Evolutionary conservation across 2,113 vertebrate species (phyloP).

Genomic region (Indicator maculatus): DNA sequence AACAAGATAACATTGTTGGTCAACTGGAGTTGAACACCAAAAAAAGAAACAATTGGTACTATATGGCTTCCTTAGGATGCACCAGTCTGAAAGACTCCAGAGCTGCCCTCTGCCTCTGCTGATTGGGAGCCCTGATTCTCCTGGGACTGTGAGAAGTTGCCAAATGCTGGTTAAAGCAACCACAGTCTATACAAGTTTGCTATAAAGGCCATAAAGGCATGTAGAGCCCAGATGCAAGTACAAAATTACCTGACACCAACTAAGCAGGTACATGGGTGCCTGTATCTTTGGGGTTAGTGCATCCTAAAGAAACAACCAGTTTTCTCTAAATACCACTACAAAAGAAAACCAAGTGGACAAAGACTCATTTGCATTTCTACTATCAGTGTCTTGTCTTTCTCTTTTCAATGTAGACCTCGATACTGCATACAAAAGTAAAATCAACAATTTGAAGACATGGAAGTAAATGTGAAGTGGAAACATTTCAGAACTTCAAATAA

Average conservation of each 20-base stretch:
- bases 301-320: background rate
- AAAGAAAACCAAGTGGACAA: background rate
- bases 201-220: background rate
- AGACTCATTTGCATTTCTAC: background rate
- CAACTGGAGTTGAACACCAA: background rate
- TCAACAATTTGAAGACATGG: background rate
- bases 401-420: background rate
- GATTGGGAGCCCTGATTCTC: background rate
- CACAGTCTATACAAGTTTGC: background rate
- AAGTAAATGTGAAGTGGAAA: background rate
- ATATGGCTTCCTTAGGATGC: fast-evolving
- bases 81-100: background rate
- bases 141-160: background rate
- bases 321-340: background rate
- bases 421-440: background rate
- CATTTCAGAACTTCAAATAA: background rate
- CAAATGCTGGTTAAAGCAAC: background rate
- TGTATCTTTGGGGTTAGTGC: background rate
- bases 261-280: background rate
- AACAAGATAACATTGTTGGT: background rate
- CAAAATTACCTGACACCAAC: background rate
- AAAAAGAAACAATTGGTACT: background rate
- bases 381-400: background rate
- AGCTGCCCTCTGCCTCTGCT: background rate
- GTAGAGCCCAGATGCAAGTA: background rate